Evolutionary conservation across 2,888 invertebrate species (phyloP).

Genomic region (Buathra laborator): DNA sequence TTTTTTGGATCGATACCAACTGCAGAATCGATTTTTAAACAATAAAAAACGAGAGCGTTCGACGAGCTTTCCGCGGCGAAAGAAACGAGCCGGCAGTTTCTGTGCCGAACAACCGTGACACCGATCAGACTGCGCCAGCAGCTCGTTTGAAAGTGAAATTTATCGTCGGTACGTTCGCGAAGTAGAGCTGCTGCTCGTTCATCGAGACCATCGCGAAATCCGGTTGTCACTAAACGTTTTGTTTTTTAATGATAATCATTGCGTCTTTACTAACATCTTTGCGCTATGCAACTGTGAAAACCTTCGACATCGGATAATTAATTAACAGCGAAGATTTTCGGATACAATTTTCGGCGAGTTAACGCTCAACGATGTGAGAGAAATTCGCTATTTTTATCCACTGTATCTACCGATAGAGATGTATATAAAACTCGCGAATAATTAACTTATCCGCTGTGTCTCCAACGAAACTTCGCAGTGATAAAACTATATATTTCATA

Average conservation of each 20-base stretch:
- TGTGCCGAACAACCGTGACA: not conserved
- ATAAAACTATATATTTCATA: not conserved
- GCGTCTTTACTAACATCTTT: not conserved
- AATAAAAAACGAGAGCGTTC: not conserved
- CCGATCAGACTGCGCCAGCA: conserved; percentile 5
- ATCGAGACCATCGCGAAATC: not conserved
- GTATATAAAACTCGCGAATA: not conserved
- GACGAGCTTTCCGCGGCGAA: not conserved
- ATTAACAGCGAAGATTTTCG: not conserved
- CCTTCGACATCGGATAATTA: not conserved
- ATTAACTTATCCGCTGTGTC: not conserved
- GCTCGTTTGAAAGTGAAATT: conserved; percentile 51
- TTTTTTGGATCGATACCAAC: not conserved
- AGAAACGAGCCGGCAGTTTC: not conserved
- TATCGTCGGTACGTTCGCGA: conserved; percentile 7
- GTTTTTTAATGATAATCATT: not conserved
- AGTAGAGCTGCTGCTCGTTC: conserved; percentile 9
- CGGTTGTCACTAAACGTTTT: not conserved
- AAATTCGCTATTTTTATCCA: not conserved
- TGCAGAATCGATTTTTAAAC: not conserved
- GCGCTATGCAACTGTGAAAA: not conserved
- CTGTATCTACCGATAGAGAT: not conserved
- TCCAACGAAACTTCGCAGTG: not conserved
- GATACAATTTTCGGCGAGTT: not conserved
- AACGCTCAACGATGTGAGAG: not conserved